These are phyloP conservation scores for Nothoprocta pentlandii DNA, from an alignment of 2,113 vertebrate genomes.

Conservation along the genomic window DNA sequence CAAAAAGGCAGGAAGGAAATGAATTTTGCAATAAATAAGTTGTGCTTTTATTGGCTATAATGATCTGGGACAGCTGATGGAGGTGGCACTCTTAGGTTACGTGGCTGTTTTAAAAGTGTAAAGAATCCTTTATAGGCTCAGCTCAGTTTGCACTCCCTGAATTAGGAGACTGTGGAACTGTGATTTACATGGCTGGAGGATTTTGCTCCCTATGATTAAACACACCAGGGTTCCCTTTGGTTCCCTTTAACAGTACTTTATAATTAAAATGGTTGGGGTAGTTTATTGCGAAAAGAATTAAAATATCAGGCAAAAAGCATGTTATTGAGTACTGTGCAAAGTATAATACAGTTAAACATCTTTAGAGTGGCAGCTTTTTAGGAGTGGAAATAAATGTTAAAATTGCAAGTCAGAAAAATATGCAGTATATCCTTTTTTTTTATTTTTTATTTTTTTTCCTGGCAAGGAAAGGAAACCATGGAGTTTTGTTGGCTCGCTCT, in stretches of 20 bases:
- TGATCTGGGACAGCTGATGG: slow-evolving; percentile 37
- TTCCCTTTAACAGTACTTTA: neutral
- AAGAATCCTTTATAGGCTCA: slow-evolving; percentile 54
- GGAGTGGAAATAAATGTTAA: slow-evolving; percentile 27
- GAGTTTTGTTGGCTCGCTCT: slow-evolving; percentile 51
- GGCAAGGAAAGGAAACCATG: neutral
- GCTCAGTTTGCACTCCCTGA: slow-evolving; percentile 50
- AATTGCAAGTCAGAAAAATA: slow-evolving; percentile 35
- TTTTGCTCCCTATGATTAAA: slow-evolving; percentile 52
- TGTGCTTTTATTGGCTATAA: neutral
- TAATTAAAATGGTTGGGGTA: neutral
- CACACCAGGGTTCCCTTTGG: slow-evolving; percentile 17
- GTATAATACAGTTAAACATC: neutral
- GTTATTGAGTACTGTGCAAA: slow-evolving; percentile 37
- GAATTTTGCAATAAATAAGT: neutral
- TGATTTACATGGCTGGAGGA: slow-evolving; percentile 58
- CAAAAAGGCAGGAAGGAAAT: neutral
- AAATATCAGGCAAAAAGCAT: slow-evolving; percentile 1
- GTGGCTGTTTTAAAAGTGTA: slow-evolving; percentile 28
- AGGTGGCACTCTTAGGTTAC: slow-evolving; percentile 21
- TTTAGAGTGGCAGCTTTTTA: slow-evolving; percentile 38
- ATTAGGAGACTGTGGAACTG: neutral
- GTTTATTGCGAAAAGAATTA: neutral
- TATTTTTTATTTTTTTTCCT: slow-evolving; percentile 8
- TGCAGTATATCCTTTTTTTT: neutral